These are phyloP conservation scores for Sprattus sprattus DNA, from an alignment of 2,113 vertebrate genomes.

Conservation along the genomic window DNA sequence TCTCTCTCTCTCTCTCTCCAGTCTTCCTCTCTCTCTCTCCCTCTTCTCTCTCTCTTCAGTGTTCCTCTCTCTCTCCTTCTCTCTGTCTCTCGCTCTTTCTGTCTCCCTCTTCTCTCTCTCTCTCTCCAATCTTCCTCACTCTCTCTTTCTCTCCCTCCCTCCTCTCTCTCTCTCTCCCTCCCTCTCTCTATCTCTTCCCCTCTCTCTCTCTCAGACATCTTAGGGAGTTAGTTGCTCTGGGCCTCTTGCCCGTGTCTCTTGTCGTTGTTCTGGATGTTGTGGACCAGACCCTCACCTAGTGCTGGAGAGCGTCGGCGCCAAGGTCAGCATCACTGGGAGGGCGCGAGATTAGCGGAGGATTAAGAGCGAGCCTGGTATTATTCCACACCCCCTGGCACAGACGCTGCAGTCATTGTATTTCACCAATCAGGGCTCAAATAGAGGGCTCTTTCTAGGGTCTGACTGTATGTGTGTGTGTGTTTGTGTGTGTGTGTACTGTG, in stretches of 20 bases:
- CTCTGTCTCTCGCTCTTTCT: no score
- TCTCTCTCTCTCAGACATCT: not conserved
- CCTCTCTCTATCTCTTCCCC: not conserved
- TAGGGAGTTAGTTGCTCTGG: no score
- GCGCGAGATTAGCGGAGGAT: slow-evolving; percentile 62
- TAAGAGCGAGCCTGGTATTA: slow-evolving; percentile 59
- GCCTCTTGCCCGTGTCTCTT: not conserved
- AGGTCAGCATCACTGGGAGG: slow-evolving; percentile 45
- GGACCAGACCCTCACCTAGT: slow-evolving; percentile 26
- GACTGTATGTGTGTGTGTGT: slow-evolving; percentile 15
- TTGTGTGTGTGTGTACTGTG: not conserved
- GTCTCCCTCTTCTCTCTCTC: no score
- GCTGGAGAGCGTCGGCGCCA: slow-evolving; percentile 30
- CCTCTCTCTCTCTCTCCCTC: not conserved
- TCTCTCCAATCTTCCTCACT: not conserved
- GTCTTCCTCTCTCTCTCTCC: slow-evolving; percentile 4
- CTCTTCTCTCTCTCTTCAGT: not conserved
- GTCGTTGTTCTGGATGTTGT: not conserved
- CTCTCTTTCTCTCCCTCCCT: not conserved
- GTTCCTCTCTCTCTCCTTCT: not conserved
- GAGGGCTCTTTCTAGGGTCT: not conserved
- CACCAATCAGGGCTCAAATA: slow-evolving; percentile 53
- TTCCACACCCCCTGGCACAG: slow-evolving; percentile 44
- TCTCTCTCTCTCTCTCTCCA: slow-evolving; percentile 4
- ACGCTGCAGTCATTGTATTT: slow-evolving; percentile 49